Evolutionary conservation across 2,113 vertebrate species (phyloP).

Genomic region (Barbus barbus): DNA sequence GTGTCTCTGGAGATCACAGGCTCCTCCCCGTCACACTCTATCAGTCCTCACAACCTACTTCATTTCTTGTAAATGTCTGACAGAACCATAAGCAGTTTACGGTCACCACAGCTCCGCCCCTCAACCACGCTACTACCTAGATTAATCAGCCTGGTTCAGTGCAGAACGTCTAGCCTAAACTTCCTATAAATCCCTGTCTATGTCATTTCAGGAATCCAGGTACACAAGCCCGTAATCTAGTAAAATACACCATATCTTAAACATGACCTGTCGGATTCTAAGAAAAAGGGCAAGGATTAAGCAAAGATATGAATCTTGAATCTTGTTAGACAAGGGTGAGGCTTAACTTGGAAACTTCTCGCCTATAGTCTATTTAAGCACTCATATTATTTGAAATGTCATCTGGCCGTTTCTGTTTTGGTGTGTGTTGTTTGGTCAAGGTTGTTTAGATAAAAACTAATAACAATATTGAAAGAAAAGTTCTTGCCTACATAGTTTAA

Average conservation of each 20-base stretch:
- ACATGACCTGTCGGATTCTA: background rate
- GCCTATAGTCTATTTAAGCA: background rate
- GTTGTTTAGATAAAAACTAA: too few species aligned
- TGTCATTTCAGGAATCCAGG: slow-evolving; percentile 48
- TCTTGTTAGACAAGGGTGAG: background rate
- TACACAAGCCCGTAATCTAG: slow-evolving; percentile 31
- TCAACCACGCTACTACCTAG: slow-evolving; percentile 57
- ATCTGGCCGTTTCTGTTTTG: too few species aligned
- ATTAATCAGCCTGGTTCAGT: slow-evolving; percentile 64
- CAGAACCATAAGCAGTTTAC: slow-evolving; percentile 71
- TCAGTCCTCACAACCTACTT: slow-evolving; percentile 65
- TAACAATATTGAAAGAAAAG: too few species aligned
- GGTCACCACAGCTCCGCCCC: slow-evolving; percentile 70
- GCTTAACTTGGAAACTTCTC: background rate
- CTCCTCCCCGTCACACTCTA: slow-evolving; percentile 42
- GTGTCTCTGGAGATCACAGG: slow-evolving; percentile 37
- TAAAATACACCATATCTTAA: background rate
- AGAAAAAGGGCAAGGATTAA: background rate
- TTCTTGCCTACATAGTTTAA: background rate
- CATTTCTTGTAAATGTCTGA: slow-evolving; percentile 85
- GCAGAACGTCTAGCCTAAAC: slow-evolving; percentile 32
- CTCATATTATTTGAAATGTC: background rate
- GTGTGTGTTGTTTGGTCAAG: too few species aligned
- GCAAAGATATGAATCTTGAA: background rate
- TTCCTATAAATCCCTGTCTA: slow-evolving; percentile 40